Conservation (phyloP, 2,888 invertebrate species). For the Tenthredo scrophulariae region DNA sequence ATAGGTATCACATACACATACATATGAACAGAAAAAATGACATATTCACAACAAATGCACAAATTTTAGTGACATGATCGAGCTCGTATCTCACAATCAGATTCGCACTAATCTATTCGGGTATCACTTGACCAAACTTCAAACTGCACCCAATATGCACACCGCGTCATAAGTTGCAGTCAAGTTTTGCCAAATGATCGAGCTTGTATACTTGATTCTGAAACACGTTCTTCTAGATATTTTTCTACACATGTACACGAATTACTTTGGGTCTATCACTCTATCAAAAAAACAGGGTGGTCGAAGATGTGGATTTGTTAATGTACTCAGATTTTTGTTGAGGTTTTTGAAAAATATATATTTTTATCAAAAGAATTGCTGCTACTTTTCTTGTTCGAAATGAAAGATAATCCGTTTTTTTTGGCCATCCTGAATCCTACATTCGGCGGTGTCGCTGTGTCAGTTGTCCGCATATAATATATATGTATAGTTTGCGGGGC, state of each 20-base stretch:
- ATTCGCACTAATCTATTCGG: background rate
- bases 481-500: background rate
- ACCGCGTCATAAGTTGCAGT: background rate
- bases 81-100: background rate
- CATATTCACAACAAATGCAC: background rate
- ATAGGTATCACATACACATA: background rate
- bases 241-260: slow-evolving; percentile 3
- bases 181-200: slow-evolving; percentile 22
- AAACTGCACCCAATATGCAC: background rate
- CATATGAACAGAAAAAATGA: background rate
- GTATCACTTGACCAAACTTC: slow-evolving; percentile 1
- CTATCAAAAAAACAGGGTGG: slow-evolving; percentile 20
- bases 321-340: background rate
- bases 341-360: background rate
- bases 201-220: background rate
- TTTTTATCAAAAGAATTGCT: background rate
- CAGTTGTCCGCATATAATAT: slow-evolving; percentile 12
- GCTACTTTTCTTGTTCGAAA: background rate
- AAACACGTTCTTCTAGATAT: slow-evolving; percentile 15
- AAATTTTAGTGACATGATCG: background rate
- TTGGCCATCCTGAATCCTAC: slow-evolving; percentile 7
- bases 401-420: background rate
- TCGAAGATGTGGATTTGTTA: background rate
- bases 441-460: slow-evolving; percentile 38
- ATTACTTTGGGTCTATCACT: background rate